Conservation (phyloP, 92 coral and sea anemone genomes). For the Epizoanthus fatuus region DNA sequence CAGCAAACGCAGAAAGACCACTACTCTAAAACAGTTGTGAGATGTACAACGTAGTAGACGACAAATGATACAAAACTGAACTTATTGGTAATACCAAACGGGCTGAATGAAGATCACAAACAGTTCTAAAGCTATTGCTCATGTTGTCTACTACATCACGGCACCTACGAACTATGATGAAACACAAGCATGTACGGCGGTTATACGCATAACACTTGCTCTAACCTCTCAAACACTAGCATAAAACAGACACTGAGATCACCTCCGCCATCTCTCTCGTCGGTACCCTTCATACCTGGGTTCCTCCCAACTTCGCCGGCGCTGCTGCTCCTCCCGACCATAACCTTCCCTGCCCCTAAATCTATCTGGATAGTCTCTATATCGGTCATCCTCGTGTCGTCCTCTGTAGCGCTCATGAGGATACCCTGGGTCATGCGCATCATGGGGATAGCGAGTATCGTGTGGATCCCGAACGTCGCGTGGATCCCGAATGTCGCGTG, state of each 20-base stretch:
- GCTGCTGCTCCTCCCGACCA: conserved; percentile 23
- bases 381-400: conserved; percentile 24
- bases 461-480: background rate
- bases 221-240: conserved; percentile 1
- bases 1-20: no score
- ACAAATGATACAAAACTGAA: no score
- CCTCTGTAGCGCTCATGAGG: conserved; percentile 28
- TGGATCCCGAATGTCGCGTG: background rate
- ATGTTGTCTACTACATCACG: no score
- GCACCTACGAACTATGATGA: no score
- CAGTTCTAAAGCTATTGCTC: no score
- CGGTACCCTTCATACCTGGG: conserved; percentile 37
- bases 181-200: no score
- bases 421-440: background rate
- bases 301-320: conserved; percentile 39
- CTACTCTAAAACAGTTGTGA: no score
- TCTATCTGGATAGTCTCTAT: conserved; percentile 49
- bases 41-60: no score
- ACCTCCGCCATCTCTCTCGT: conserved; percentile 41
- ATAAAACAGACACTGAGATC: background rate
- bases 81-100: no score
- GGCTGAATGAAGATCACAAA: no score
- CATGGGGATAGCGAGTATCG: background rate
- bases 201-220: no score
- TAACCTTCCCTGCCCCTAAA: conserved; percentile 29